Conservation (phyloP, 1,140 invertebrate species). For the Pogonognathellus flavescens region DNA sequence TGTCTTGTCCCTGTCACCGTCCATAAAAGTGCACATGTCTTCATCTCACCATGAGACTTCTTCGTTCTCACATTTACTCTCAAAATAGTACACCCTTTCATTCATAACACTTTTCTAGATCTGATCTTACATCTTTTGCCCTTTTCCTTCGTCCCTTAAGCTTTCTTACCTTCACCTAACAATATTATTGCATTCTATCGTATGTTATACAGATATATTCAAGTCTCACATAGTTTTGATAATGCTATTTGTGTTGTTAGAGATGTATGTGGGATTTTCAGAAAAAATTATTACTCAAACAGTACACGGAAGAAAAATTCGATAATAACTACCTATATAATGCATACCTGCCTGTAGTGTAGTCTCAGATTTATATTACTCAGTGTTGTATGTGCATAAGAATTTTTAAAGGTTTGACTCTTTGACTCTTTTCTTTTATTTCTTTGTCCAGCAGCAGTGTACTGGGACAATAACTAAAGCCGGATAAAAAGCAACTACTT, state of each 20-base stretch:
- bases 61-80: conserved; percentile 39
- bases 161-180: no score
- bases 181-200: no score
- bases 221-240: neutral
- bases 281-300: no score
- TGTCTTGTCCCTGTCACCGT: conserved; percentile 44
- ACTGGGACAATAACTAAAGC: neutral
- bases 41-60: conserved; percentile 49
- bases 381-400: no score
- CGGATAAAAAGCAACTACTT: conserved; percentile 19
- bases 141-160: neutral
- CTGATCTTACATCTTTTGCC: conserved; percentile 41
- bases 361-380: no score
- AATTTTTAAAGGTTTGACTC: neutral
- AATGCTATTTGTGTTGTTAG: neutral
- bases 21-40: conserved; percentile 49
- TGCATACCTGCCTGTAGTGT: no score
- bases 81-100: conserved; percentile 34
- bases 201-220: no score
- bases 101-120: conserved; percentile 17
- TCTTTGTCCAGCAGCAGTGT: neutral
- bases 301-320: no score
- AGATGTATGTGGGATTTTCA: no score
- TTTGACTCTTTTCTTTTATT: conserved; percentile 9
- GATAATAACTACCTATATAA: no score